Base-by-base conservation (phyloP, 2,888 invertebrate species). In the Cephus spinipes region DNA sequence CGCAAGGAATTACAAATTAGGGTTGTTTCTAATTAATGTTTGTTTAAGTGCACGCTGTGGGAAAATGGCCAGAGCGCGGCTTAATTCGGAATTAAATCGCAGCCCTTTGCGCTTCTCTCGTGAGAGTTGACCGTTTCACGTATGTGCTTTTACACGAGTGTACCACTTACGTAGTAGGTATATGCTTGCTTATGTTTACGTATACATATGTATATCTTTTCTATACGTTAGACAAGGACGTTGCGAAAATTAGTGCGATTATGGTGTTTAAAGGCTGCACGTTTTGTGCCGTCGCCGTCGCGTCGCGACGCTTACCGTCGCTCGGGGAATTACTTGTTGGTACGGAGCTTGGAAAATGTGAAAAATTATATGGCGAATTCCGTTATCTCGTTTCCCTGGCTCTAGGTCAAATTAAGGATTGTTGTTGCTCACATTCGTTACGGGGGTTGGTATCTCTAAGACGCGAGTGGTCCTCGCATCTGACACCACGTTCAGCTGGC, bases 51-150 rank as follows among this genome's bases (percentile, higher is more conserved):
- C 71, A 71, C 71, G 23, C 31, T 32, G 23, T 71, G 30, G 71
- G 71, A 33, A 30, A 71, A 71, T 71, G 31, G 76, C 32, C 69
- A 35, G 75, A 32, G 76, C 31, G 15, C n/a, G 77, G 79, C 81
- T 81, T 82, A 83, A 82, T 81, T 81, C 80, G 75, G 76, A 81
- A 82, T 83, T 82, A 83, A 83, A 83, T 80, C 79, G 79, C 71
- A 68, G 34, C 34, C 68, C 36, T 35, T 12, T 68, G 32, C 68
- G 15, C 40, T 55, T 55, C 40, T 23, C 40, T 55, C 40, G 40
- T 9, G 40, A 55, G 23, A 55, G 40, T 55, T 55, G 40, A 55
- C 40, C 40, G 9, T 55, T 55, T 23, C 23, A 55, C 40, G 9
- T 55, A 23, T 55, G 40, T 55, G 40, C 6, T 2, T 23, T 15